Base-by-base conservation (phyloP, 2,797 vertebrate species). In the Cryptoblepharus egeriae region DNA sequence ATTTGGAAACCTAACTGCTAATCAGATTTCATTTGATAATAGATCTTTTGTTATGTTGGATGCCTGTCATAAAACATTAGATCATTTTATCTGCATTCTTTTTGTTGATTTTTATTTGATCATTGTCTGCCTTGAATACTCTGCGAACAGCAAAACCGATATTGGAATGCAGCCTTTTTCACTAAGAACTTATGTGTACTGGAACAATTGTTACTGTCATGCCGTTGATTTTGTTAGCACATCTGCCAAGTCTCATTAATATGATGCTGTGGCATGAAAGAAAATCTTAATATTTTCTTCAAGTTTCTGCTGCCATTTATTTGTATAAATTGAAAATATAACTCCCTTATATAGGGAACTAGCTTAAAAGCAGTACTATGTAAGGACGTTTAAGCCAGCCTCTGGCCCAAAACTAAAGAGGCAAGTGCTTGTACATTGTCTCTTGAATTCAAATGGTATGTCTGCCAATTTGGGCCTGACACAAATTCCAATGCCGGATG, bases 161-260 rank as follows among this genome's bases (percentile, higher is more conserved):
- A 79, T 24, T 67, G 5, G 3, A n/a, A 35, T 83, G 83, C 78
- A 76, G 74, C 84, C 30, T 13, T 77, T 45, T 77, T 10, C 10
- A 77, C 75, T 22, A 68, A 81, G 24, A 0, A 5, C 1, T 70
- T 67, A n/a, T 42, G 5, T 45, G 11, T 49, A 78, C 6, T 60
- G n/a, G 61, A 73, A 73, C 65, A 55, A 9, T 71, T 81, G 35
- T 22, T 67, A 67, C 8, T 65, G 68, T 55, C 35, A 28, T 72
- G 49, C 22, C 61, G 32, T 57, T 78, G 60, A 73, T 45, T 18
- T 64, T 68, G 63, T 45, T 77, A 67, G 16, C 64, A 20, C 4
- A 71, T 81, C 45, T 78, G 32, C 63, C 77, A 55, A 24, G 9
- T 80, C 20, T 76, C 73, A 60, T 4, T 7, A 71, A 10, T 7